phyloP scores from a whole-genome alignment of 2,797 vertebrate genomes.

The Micropoecilia bifurca region DNA sequence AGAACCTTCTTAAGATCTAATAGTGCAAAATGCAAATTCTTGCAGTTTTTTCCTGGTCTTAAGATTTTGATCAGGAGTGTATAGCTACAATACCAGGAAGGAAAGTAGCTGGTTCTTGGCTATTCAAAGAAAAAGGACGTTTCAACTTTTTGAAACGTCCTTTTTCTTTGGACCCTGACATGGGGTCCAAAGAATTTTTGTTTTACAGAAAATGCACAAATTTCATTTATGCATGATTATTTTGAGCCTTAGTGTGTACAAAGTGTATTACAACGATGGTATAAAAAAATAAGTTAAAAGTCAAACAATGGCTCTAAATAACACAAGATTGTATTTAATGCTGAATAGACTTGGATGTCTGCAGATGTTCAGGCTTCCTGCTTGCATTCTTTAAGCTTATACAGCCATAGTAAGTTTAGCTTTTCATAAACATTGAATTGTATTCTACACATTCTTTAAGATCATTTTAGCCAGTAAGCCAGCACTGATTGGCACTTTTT shows the following conservation, averaged over 20 bases:
- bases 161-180: no score
- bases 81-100: background rate
- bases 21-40: no score
- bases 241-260: background rate
- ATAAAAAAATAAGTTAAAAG: background rate
- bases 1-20: no score
- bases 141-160: no score
- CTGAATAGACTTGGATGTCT: background rate
- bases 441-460: background rate
- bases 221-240: background rate
- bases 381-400: background rate
- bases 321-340: background rate
- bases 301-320: background rate
- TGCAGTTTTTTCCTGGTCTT: no score
- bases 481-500: background rate
- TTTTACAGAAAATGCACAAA: background rate
- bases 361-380: constrained; percentile 1
- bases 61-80: background rate
- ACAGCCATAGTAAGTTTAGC: background rate
- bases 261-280: background rate
- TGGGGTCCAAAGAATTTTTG: no score
- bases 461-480: background rate
- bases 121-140: background rate
- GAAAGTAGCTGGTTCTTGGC: background rate
- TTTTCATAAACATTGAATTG: background rate